phyloP scores from a whole-genome alignment of 2,797 vertebrate species.

The Ibycter americanus region DNA sequence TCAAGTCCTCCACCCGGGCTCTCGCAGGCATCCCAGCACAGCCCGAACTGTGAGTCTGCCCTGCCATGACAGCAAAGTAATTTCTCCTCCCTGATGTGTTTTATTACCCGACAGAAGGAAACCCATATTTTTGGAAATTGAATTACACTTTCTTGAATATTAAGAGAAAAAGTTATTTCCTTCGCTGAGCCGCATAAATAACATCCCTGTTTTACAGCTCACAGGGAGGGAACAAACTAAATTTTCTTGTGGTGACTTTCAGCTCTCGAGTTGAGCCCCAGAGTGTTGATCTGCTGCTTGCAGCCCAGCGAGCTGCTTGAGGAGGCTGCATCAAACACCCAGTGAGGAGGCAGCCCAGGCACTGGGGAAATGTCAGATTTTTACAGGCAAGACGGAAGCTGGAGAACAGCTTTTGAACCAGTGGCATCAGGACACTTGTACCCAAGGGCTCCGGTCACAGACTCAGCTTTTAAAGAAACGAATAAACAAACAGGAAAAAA shows the following conservation, averaged over 20 bases:
- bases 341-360: neutral
- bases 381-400: neutral
- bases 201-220: neutral
- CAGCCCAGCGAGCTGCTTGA: rapidly evolving
- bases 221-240: neutral
- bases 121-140: neutral
- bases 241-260: neutral
- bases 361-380: neutral
- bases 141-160: constrained; percentile 26
- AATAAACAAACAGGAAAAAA: neutral
- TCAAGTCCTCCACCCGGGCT: neutral
- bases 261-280: neutral
- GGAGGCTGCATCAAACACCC: no score
- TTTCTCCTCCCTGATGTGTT: neutral
- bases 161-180: neutral
- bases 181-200: neutral
- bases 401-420: neutral
- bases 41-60: neutral
- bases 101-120: neutral
- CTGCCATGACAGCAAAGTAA: neutral
- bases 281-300: rapidly evolving
- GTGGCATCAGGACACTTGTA: neutral
- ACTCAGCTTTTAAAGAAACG: neutral
- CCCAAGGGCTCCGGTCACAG: neutral
- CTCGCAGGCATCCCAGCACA: neutral